These are phyloP conservation scores for Aegithalos caudatus DNA, from an alignment of 2,113 vertebrate genomes.

Conservation along the genomic window DNA sequence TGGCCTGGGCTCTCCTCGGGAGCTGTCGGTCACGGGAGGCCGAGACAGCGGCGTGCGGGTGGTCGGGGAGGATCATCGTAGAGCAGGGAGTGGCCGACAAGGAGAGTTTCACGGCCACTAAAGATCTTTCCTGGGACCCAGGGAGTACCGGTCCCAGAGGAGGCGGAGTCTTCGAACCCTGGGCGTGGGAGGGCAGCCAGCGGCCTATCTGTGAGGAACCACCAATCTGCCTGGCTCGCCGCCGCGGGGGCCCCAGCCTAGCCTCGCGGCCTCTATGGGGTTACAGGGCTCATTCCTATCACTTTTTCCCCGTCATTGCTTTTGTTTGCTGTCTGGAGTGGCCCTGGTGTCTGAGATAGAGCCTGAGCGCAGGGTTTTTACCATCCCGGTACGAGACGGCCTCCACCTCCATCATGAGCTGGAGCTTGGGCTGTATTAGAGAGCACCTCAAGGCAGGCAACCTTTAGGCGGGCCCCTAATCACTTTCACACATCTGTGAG, in stretches of 20 bases:
- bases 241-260: neutral
- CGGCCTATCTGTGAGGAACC: neutral
- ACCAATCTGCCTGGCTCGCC: neutral
- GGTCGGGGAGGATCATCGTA: neutral
- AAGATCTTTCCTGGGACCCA: neutral
- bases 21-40: neutral
- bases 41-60: neutral
- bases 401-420: neutral
- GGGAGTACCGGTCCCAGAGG: neutral
- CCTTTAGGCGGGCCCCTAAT: neutral
- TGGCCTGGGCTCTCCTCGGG: neutral
- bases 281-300: slow-evolving; percentile 59
- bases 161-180: neutral
- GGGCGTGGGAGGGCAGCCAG: neutral
- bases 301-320: slow-evolving; percentile 55
- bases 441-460: neutral
- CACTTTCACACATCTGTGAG: neutral
- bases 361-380: neutral
- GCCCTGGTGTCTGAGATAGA: neutral
- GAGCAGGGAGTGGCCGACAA: neutral
- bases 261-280: slow-evolving; percentile 49
- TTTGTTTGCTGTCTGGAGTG: slow-evolving; percentile 61
- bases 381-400: neutral
- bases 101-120: neutral
- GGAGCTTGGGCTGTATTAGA: neutral